phyloP scores from a whole-genome alignment of 2,888 invertebrate genomes.

The Ectemnius continuus region DNA sequence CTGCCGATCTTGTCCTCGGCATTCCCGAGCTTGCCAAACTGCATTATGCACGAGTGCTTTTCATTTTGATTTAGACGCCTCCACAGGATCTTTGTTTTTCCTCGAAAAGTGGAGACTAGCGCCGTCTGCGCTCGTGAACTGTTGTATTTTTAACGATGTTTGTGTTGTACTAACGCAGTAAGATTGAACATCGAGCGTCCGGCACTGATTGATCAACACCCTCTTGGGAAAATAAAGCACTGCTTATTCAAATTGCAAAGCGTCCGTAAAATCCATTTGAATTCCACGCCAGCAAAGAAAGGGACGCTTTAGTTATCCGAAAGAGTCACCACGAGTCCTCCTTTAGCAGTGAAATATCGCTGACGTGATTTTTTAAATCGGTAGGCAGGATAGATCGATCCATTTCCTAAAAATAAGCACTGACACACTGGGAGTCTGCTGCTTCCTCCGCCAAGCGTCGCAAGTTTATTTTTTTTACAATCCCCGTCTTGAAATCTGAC shows the following conservation, averaged over 20 bases:
- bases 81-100: no score
- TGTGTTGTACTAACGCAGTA: no score
- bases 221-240: neutral
- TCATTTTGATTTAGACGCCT: no score
- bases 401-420: conserved; percentile 51
- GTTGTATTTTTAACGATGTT: no score
- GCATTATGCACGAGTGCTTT: no score
- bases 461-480: neutral
- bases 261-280: neutral
- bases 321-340: neutral
- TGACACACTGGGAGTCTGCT: conserved; percentile 35
- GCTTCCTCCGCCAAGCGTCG: conserved; percentile 33
- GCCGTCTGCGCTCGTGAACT: no score
- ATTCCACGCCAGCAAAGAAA: neutral
- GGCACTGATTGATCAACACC: conserved; percentile 41
- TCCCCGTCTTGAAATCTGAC: conserved; percentile 7
- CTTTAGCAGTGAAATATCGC: neutral
- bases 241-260: neutral
- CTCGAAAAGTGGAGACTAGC: no score
- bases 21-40: no score
- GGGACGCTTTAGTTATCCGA: neutral
- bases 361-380: conserved; percentile 17
- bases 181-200: conserved; percentile 18
- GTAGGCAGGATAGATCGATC: conserved; percentile 32
- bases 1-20: neutral